Evolutionary conservation across 1,140 invertebrate species (phyloP), one percentile per base, ranked within the genome.

Genomic region (Acromyrmex echinatior): DNA sequence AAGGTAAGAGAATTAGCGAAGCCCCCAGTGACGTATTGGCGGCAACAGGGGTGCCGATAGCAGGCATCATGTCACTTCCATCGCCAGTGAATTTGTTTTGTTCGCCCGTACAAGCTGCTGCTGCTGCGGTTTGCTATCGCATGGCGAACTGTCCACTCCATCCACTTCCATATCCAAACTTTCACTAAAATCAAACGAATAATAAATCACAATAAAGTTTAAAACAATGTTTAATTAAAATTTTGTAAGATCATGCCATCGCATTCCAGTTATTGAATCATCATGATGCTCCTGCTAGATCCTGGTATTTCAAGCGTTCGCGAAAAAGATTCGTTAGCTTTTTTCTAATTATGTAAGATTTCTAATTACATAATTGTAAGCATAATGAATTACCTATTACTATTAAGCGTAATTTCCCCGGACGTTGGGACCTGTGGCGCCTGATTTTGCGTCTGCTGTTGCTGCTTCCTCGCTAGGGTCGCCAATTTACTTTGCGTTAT

Each of bases 381-480:
- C 7, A 35, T n/a, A 25, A 71, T 56, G 14, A 12, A 63, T 93
- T 88, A 95, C 95, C 95, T 95, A 95, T 95, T 95, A 95, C 94
- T 95, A 95, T 94, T 95, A 95, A 95, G 95, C 94, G 94, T 95
- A 95, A 95, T 95, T 94, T 95, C 95, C 93, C 95, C 95, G 87
- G 95, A 94, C 92, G 94, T 93, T 92, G 95, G 92, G 91, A 95
- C 94, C 92, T 95, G 94, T 86, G 92, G 90, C 63, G 88, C 87
- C 88, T 92, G 91, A 87, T 53, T 88, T 63, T 95, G 94, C 51
- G 87, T 89, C 79, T 93, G 95, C 91, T 92, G 92, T 63, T 94
- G 93, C 66, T 93, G 93, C 77, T 95, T 95, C 91, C 95, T 94
- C 66, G 94, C 92, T 53, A 95, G 88, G 88, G 87, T 95, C 21